phyloP scores from a whole-genome alignment of 2,113 vertebrate genomes.

The chimpanzee (Pan troglodytes) region DNA sequence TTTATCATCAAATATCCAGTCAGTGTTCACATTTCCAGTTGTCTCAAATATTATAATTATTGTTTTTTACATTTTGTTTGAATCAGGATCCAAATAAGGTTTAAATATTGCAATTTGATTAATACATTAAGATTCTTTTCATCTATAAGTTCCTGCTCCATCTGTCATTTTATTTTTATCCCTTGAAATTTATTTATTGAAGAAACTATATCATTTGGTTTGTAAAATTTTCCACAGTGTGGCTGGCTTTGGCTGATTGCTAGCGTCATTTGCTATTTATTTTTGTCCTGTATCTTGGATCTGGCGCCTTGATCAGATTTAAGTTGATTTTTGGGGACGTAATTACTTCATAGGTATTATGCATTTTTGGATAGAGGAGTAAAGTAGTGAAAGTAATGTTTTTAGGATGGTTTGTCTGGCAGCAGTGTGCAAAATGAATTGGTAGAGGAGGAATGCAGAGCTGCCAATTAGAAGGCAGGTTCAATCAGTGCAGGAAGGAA shows the following conservation, averaged over 20 bases:
- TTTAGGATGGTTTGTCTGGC: background rate
- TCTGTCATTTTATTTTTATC: background rate
- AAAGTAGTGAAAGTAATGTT: background rate
- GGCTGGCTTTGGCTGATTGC: conserved; percentile 7
- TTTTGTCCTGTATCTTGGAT: background rate
- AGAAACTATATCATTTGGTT: background rate
- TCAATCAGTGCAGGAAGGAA: background rate
- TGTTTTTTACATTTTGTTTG: conserved; percentile 15
- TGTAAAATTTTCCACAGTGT: background rate
- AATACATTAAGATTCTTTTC: background rate
- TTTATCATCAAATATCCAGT: background rate
- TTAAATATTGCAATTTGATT: conserved; percentile 1
- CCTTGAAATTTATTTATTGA: conserved; percentile 1
- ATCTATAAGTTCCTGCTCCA: background rate
- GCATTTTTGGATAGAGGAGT: background rate
- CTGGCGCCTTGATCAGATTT: conserved; percentile 23
- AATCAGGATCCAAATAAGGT: background rate
- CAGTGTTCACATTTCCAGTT: background rate
- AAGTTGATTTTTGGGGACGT: background rate
- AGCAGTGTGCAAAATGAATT: background rate
- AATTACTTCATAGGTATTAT: background rate
- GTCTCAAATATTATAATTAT: background rate
- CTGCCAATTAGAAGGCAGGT: background rate
- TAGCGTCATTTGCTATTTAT: background rate
- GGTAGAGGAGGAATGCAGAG: background rate